Evolutionary conservation across 2,888 invertebrate genomes (phyloP), one percentile per base, ranked within the genome.

Genomic region (Acleris holmiana): DNA sequence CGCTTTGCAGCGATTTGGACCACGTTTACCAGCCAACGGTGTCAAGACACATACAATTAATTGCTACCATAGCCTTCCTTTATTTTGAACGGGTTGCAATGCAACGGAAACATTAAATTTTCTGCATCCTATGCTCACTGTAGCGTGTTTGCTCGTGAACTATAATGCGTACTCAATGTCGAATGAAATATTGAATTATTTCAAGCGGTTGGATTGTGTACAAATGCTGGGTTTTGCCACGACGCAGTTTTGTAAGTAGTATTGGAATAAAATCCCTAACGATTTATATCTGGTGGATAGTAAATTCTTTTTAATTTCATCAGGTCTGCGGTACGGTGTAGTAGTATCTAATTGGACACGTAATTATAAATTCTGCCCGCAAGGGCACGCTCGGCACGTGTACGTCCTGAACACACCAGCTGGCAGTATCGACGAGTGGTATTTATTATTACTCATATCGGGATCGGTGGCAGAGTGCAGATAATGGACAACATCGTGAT

Each of bases 11-110:
- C 29, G 35, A 13, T 13, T 35, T 35, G 35, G 8, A 35, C 35
- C 35, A 35, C 23, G 2, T 35, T 35, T 35, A 13, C 35, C 46
- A 46, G 29, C 21, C 18, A 23, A 21, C 23, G 17, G 35, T 35
- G 15, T 63, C 46, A 46, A 21, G 29, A 13, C 25, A 18, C 29
- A 10, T 18, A n/a, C 40, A 19, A 64, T 41, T 58, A 48, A 64
- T 58, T 41, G 40, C 15, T 40, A 2, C 5, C 10, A n/a, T 25
- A 53, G 19, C 29, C 29, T 58, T 53, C 25, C 25, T 23, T 18
- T n/a, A 23, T 15, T 23, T 35, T 4, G 13, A 8, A 47, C 44
- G 1, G 44, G 53, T n/a, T n/a, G 29, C 57, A 51, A 29, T n/a
- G 29, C 57, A 51, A 29, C 29, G 18, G 44, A 53, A 46, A 53